Evolutionary conservation across 2,113 vertebrate species (phyloP).

Genomic region (Microcebus jonahi): DNA sequence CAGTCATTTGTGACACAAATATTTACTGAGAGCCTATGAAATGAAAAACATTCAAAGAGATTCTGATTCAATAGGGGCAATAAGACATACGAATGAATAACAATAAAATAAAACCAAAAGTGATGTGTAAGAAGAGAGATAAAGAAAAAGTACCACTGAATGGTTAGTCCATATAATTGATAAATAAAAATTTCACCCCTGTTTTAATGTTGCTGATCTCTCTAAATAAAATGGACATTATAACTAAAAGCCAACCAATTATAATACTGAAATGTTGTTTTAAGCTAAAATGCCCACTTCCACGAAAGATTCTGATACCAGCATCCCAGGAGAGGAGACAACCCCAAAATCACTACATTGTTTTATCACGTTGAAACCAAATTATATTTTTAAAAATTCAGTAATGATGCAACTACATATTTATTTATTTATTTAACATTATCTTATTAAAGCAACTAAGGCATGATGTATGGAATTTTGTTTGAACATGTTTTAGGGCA

Average conservation of each 20-base stretch:
- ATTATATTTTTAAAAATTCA: conserved; percentile 1
- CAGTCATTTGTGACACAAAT: neutral
- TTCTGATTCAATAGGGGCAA: neutral
- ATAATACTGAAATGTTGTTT: conserved; percentile 27
- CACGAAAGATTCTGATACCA: conserved; percentile 21
- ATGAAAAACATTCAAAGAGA: neutral
- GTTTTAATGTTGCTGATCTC: conserved; percentile 18
- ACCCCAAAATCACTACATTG: neutral
- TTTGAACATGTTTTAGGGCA: neutral
- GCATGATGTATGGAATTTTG: neutral
- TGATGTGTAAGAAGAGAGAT: neutral
- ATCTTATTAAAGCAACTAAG: neutral
- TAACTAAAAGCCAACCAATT: neutral
- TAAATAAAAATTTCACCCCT: neutral
- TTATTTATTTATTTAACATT: neutral
- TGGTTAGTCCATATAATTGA: neutral
- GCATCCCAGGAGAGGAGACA: neutral
- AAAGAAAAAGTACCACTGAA: neutral
- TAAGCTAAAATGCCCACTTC: neutral
- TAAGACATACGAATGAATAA: neutral
- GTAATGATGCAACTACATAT: neutral
- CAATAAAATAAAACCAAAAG: neutral
- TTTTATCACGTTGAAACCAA: neutral
- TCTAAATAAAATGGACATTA: neutral
- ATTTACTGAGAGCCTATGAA: neutral